Percentiles rank a stretch among this genome's conserved stretches.
These are phyloP conservation scores for Teleogryllus occipitalis DNA, from an alignment of 1,140 invertebrate species.

Conservation along the genomic window DNA sequence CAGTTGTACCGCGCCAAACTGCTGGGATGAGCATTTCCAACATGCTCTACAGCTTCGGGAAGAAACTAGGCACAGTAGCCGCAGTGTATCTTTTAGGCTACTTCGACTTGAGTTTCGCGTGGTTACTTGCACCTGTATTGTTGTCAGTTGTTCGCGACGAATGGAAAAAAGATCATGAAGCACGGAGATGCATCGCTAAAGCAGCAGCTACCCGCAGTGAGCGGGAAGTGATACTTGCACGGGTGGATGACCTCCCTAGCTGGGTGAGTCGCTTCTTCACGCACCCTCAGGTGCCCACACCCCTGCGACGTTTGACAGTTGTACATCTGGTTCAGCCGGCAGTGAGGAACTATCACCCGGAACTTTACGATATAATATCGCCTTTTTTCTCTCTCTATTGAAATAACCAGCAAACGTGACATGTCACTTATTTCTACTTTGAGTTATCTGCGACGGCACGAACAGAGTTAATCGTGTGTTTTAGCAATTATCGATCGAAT, in stretches of 20 bases:
- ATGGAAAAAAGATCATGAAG: constrained; percentile 62
- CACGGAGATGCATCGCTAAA: constrained; percentile 69
- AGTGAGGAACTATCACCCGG: too few relatives aligned
- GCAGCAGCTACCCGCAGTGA: constrained; percentile 68
- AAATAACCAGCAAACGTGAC: too few relatives aligned
- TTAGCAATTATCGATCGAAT: too few relatives aligned
- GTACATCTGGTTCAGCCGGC: not conserved
- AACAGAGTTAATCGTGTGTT: too few relatives aligned
- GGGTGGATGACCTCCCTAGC: constrained; percentile 80
- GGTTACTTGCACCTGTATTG: constrained; percentile 75
- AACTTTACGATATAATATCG: too few relatives aligned
- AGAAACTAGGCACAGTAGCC: constrained; percentile 47
- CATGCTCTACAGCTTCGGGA: constrained; percentile 20
- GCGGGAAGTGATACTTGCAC: constrained; percentile 75
- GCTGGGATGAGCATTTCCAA: constrained; percentile 17
- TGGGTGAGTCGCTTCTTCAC: constrained; percentile 56
- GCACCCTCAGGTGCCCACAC: too few relatives aligned
- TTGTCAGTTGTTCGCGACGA: constrained; percentile 71
- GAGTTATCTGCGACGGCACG: too few relatives aligned
- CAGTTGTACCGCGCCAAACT: constrained; percentile 2
- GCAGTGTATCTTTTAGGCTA: constrained; percentile 75
- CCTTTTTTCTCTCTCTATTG: too few relatives aligned
- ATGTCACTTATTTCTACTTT: too few relatives aligned
- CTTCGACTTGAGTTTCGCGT: constrained; percentile 75
- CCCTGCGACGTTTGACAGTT: not conserved